Evolutionary conservation across 2,797 vertebrate species (phyloP).

Genomic region (Lagodon rhomboides): DNA sequence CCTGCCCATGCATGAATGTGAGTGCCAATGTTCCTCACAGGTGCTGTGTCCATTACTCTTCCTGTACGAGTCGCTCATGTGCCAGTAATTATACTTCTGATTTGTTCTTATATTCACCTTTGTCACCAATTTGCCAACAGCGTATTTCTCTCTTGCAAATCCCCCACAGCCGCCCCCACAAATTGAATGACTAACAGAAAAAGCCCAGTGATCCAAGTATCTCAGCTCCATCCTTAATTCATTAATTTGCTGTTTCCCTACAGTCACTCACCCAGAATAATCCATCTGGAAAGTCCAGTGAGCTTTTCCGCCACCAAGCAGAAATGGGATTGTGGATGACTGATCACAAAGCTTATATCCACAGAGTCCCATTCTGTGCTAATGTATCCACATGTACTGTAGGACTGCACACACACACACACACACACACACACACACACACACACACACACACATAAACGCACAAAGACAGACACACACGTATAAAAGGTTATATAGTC

Average conservation of each 20-base stretch:
- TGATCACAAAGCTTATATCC: conserved; percentile 81
- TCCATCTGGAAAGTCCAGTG: conserved; percentile 84
- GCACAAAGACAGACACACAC: background rate
- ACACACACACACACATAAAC: background rate
- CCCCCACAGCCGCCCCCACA: conserved; percentile 1
- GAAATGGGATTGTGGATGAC: conserved; percentile 86
- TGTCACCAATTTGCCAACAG: conserved; percentile 54
- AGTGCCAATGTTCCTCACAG: background rate
- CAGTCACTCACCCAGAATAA: conserved; percentile 85
- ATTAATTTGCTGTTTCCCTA: conserved; percentile 86
- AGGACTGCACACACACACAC: conserved; percentile 15
- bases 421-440: conserved; percentile 11
- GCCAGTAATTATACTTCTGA: conserved; percentile 38
- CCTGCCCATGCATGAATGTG: background rate
- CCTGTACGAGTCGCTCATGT: conserved; percentile 2
- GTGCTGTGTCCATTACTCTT: background rate
- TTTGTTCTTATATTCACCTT: conserved; percentile 61
- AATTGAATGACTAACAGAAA: conserved; percentile 62
- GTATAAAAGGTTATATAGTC: conserved; percentile 29
- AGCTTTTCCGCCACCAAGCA: conserved; percentile 80
- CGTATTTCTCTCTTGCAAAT: conserved; percentile 39
- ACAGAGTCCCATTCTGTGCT: conserved; percentile 64
- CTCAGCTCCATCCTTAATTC: conserved; percentile 79
- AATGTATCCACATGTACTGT: conserved; percentile 49
- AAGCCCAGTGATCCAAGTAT: conserved; percentile 79